Conservation (phyloP, 1,140 invertebrate genomes). For the Schlechtendalia chinensis region DNA sequence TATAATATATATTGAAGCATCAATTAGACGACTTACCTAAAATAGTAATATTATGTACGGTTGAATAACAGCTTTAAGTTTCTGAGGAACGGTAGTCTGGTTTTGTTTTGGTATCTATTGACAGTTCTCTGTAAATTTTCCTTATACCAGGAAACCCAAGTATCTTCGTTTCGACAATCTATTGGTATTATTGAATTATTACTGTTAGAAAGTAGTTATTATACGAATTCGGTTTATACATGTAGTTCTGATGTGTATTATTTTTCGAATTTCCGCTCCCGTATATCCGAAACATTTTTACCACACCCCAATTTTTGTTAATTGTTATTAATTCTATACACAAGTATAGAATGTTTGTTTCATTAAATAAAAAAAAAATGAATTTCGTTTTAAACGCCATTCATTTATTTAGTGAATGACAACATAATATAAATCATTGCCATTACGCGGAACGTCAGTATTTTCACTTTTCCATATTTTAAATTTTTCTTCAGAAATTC, state of each 20-base stretch:
- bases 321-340: too few species aligned
- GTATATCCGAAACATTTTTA: too few species aligned
- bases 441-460: too few species aligned
- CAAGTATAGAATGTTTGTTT: too few species aligned
- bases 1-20: neutral
- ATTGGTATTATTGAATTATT: conserved; percentile 25
- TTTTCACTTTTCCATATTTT: neutral
- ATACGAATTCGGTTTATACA: neutral
- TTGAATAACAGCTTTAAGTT: conserved; percentile 18
- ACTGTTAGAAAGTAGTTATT: neutral
- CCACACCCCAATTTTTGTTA: too few species aligned
- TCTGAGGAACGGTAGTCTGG: neutral
- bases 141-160: neutral
- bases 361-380: too few species aligned
- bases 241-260: neutral
- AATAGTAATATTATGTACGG: conserved; percentile 12
- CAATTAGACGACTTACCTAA: neutral
- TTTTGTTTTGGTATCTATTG: conserved; percentile 21
- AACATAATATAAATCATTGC: too few species aligned
- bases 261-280: neutral
- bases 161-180: neutral
- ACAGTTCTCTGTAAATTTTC: conserved; percentile 7
- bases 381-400: too few species aligned
- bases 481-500: too few species aligned
- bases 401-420: too few species aligned